Evolutionary conservation across 2,113 vertebrate genomes (phyloP).

Genomic region (Nibea coibor): DNA sequence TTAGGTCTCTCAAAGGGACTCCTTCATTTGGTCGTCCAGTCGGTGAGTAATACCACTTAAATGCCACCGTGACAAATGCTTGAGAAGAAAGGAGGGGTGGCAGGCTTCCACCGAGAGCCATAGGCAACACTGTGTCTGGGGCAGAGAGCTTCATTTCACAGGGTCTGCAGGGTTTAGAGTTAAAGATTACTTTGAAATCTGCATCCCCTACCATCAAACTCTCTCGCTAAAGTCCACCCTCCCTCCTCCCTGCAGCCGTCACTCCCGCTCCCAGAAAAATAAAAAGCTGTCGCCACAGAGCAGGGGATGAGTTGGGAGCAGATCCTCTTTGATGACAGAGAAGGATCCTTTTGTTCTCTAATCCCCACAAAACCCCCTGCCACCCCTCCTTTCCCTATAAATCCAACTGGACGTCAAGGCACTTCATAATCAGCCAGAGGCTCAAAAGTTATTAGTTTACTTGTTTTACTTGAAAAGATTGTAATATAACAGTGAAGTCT

Average conservation of each 20-base stretch:
- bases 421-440: conserved; percentile 73
- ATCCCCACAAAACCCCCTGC: conserved; percentile 84
- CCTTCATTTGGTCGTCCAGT: conserved; percentile 77
- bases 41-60: conserved; percentile 84
- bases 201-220: conserved; percentile 76
- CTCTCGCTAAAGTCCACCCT: conserved; percentile 43
- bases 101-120: conserved; percentile 75
- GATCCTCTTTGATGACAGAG: conserved; percentile 91
- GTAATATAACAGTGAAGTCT: conserved; percentile 22
- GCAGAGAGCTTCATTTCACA: conserved; percentile 80
- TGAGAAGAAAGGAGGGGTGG: conserved; percentile 70
- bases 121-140: conserved; percentile 79
- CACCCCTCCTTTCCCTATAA: conserved; percentile 70
- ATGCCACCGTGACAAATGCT: conserved; percentile 82
- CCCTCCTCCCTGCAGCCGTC: conserved; percentile 71
- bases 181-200: conserved; percentile 97
- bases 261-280: conserved; percentile 62
- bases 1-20: conserved; percentile 77
- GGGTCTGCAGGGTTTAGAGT: conserved; percentile 85
- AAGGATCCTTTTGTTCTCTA: conserved; percentile 92
- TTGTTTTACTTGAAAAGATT: conserved; percentile 43
- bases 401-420: conserved; percentile 90
- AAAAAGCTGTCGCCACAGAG: conserved; percentile 87
- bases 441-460: conserved; percentile 74
- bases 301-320: conserved; percentile 82